These are phyloP conservation scores for Cyclargus thomasi DNA, from an alignment of 1,140 invertebrate genomes.

Conservation along the genomic window DNA sequence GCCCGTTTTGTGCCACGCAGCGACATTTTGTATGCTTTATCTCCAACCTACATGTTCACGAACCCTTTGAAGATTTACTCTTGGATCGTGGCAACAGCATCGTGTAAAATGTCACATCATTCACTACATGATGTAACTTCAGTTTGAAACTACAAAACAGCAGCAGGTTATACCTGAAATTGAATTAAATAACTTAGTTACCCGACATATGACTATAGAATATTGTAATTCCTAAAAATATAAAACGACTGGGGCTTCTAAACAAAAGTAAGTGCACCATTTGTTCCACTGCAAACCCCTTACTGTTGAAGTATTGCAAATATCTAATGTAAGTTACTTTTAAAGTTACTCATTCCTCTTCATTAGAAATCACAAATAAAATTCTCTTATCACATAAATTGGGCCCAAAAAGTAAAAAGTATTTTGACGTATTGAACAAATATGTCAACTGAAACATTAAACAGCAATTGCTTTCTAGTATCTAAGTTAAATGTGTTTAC, in stretches of 20 bases:
- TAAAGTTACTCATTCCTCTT: not conserved
- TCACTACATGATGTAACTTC: conserved; percentile 66
- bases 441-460: conserved; percentile 38
- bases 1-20: conserved; percentile 67
- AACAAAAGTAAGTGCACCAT: not conserved
- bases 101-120: conserved; percentile 70
- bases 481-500: not conserved
- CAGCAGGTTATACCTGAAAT: conserved; percentile 44
- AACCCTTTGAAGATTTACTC: conserved; percentile 62
- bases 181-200: conserved; percentile 1
- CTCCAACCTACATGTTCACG: conserved; percentile 69
- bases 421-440: conserved; percentile 44
- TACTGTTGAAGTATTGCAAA: not conserved
- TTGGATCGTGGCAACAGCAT: conserved; percentile 68
- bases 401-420: conserved; percentile 13
- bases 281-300: not conserved
- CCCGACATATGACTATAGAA: not conserved
- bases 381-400: conserved; percentile 17
- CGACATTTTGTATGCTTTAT: conserved; percentile 56
- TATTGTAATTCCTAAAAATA: not conserved
- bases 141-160: conserved; percentile 44
- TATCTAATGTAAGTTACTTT: not conserved
- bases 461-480: not conserved
- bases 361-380: not conserved
- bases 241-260: not conserved